Evolutionary conservation across 1,140 invertebrate species (phyloP).

Genomic region (Drosophila truncata): DNA sequence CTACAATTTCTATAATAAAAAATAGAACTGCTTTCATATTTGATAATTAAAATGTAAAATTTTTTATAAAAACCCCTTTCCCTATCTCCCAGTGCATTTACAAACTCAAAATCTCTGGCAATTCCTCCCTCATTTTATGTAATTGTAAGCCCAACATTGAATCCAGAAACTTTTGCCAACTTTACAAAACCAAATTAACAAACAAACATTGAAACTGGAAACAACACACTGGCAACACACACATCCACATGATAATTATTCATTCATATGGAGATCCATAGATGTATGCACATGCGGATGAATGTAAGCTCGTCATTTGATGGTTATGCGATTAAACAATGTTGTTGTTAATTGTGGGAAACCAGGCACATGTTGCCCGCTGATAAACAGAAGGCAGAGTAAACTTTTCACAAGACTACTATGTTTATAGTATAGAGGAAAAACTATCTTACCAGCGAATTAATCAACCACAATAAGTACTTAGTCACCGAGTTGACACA

Average conservation of each 20-base stretch:
- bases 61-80: not conserved
- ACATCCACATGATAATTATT: conserved; percentile 15
- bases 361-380: conserved; percentile 52
- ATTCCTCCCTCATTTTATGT: conserved; percentile 14
- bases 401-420: conserved; percentile 52
- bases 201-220: conserved; percentile 13
- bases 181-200: conserved; percentile 48
- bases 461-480: conserved; percentile 55
- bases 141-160: conserved; percentile 43
- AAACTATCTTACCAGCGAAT: not conserved
- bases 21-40: not conserved
- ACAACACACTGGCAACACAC: not conserved
- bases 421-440: too few species aligned
- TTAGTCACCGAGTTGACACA: conserved; percentile 46
- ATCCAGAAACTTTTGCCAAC: conserved; percentile 64
- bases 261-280: conserved; percentile 14
- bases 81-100: not conserved
- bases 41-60: not conserved
- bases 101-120: conserved; percentile 4
- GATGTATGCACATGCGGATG: conserved; percentile 31
- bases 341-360: conserved; percentile 74
- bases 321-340: conserved; percentile 69
- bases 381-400: conserved; percentile 24
- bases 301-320: conserved; percentile 41
- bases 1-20: too few species aligned